Conservation (phyloP, 2,888 invertebrate genomes). For the Enchytraeus crypticus region DNA sequence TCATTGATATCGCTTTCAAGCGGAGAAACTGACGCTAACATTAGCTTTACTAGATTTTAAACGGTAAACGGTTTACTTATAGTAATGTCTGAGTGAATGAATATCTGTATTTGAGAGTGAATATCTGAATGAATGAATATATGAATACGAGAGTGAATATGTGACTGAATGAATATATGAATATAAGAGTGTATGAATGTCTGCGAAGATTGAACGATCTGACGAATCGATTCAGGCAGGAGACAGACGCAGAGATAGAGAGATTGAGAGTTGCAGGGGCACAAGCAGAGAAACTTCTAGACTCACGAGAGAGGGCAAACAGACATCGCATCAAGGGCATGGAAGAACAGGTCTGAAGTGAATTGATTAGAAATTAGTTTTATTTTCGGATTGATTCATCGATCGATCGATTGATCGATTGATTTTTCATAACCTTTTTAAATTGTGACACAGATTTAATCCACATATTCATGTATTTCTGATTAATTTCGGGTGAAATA, state of each 20-base stretch:
- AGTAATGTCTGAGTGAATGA: neutral
- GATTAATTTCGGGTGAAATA: too few species aligned
- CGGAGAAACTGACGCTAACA: too few species aligned
- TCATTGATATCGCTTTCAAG: too few species aligned
- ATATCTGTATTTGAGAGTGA: neutral
- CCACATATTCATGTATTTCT: too few species aligned
- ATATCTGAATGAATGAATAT: neutral
- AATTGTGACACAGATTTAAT: too few species aligned
- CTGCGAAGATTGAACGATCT: constrained; percentile 43
- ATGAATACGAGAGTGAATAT: neutral
- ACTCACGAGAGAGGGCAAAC: constrained; percentile 78
- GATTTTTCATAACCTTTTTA: too few species aligned
- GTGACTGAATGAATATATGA: neutral
- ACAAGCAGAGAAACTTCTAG: constrained; percentile 78
- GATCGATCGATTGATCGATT: constrained; percentile 69
- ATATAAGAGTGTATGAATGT: neutral
- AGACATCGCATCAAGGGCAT: constrained; percentile 78
- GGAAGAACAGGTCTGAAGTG: constrained; percentile 69
- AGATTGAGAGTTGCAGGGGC: constrained; percentile 74
- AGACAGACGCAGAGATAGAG: constrained; percentile 66
- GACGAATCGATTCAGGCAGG: constrained; percentile 49
- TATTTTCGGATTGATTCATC: constrained; percentile 60
- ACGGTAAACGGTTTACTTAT: too few species aligned
- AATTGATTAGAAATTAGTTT: neutral
- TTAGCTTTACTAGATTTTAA: too few species aligned